phyloP scores from a whole-genome alignment of 2,797 vertebrate species.

The Sebastes diaconus region DNA sequence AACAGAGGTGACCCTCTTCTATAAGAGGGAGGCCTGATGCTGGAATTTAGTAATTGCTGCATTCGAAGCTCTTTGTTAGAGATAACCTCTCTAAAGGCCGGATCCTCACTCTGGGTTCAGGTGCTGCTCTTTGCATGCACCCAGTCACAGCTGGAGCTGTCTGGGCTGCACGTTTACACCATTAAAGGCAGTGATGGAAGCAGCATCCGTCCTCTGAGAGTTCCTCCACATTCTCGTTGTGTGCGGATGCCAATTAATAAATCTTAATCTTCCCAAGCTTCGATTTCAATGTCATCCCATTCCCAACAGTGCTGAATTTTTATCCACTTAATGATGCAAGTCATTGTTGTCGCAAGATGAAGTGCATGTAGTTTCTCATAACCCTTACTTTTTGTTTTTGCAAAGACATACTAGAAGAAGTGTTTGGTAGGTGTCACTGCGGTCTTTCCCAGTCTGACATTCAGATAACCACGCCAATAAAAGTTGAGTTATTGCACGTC shows the following conservation, averaged over 20 bases:
- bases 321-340: not conserved
- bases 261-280: not conserved
- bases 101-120: not conserved
- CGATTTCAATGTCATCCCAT: not conserved
- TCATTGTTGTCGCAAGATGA: not conserved
- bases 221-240: not conserved
- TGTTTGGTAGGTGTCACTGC: not conserved
- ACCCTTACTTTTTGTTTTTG: not conserved
- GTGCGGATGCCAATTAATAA: not conserved
- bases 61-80: not conserved
- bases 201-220: not conserved
- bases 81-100: not conserved
- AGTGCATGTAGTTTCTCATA: not conserved
- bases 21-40: not conserved
- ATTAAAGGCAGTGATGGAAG: not conserved
- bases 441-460: not conserved
- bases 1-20: not conserved
- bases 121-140: not conserved
- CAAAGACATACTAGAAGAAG: not conserved
- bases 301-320: not conserved
- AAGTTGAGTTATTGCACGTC: not conserved
- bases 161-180: not conserved
- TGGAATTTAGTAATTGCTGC: slow-evolving; percentile 1
- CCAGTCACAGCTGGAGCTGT: not conserved
- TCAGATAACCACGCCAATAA: not conserved